A percentile compares a stretch with the other conserved stretches of the same genome.
Conservation (phyloP, 2,888 invertebrate species). For the Hirtodrosophila histrioides region DNA sequence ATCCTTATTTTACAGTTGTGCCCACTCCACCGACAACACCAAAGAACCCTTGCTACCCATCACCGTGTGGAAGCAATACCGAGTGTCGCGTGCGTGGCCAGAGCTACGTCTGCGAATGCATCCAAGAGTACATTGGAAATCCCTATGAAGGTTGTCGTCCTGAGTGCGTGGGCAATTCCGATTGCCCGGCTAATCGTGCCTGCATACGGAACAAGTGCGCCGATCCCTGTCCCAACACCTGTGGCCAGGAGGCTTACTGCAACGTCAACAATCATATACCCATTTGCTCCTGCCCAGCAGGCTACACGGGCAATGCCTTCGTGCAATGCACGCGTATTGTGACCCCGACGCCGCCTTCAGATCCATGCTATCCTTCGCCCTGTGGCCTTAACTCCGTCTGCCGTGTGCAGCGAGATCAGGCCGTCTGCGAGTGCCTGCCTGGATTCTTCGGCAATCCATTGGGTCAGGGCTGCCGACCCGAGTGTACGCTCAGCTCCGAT, state of each 20-base stretch:
- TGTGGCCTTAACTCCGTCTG: conserved; percentile 93
- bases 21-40: conserved; percentile 65
- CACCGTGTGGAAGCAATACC: conserved; percentile 90
- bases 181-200: conserved; percentile 92
- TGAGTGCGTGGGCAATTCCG: conserved; percentile 94
- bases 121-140: conserved; percentile 89
- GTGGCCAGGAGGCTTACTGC: conserved; percentile 92
- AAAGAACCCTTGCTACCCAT: conserved; percentile 88
- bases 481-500: conserved; percentile 92
- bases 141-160: conserved; percentile 91
- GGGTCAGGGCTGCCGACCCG: conserved; percentile 90
- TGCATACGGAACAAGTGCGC: conserved; percentile 93
- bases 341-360: conserved; percentile 72
- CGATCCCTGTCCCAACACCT: conserved; percentile 92
- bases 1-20: conserved; percentile 53
- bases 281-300: conserved; percentile 87
- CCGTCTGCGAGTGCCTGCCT: conserved; percentile 90
- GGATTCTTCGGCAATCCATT: conserved; percentile 90
- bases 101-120: conserved; percentile 86
- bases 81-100: conserved; percentile 86
- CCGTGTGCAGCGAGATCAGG: conserved; percentile 85
- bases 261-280: conserved; percentile 89
- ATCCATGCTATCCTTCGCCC: conserved; percentile 89
- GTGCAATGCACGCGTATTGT: conserved; percentile 85
- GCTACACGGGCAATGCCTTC: conserved; percentile 88